Conservation (phyloP, 2,113 vertebrate species). For the Podarcis raffonei region DNA sequence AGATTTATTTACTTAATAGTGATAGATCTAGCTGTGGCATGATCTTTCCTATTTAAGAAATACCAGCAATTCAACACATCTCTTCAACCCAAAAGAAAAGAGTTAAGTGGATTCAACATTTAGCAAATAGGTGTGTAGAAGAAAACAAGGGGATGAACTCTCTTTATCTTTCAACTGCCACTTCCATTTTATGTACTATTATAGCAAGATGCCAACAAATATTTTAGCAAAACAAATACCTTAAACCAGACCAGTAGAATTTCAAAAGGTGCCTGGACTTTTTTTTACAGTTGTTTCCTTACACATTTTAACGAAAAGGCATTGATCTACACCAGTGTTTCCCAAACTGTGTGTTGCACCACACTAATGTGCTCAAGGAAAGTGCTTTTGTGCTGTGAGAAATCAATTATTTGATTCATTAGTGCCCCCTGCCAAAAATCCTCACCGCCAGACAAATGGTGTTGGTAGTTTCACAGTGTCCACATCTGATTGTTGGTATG, state of each 20-base stretch:
- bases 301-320: background rate
- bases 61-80: background rate
- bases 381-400: background rate
- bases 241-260: accelerated
- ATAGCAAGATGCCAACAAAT: background rate
- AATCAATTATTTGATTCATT: background rate
- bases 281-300: background rate
- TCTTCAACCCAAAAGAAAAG: slow-evolving; percentile 28
- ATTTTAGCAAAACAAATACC: slow-evolving; percentile 20
- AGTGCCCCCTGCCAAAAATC: background rate
- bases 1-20: background rate
- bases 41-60: background rate
- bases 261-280: accelerated
- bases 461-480: background rate
- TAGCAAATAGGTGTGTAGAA: background rate
- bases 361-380: background rate
- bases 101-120: slow-evolving; percentile 5
- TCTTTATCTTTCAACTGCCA: slow-evolving; percentile 36
- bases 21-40: background rate
- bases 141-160: slow-evolving; percentile 33
- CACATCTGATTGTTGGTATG: background rate
- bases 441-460: background rate
- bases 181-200: background rate
- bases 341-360: background rate
- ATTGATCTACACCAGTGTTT: background rate